A percentile compares a stretch with the other conserved stretches of the same genome.
Conservation (phyloP, 2,113 vertebrate species). For the Chloropsis cyanopogon region DNA sequence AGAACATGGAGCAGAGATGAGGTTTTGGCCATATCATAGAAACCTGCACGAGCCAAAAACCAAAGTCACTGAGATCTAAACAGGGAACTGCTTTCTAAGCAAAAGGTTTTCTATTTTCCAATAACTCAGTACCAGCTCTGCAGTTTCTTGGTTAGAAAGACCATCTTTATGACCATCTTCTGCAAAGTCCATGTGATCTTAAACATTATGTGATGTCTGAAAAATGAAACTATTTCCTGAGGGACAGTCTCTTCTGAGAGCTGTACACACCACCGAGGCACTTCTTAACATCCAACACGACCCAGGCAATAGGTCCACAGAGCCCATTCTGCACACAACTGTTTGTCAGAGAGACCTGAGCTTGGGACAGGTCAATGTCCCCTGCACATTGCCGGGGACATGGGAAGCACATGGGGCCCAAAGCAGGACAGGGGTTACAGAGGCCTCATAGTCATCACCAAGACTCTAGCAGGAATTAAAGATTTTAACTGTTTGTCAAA, state of each 20-base stretch:
- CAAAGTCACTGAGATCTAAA: neutral
- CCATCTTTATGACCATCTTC: neutral
- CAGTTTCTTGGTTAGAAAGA: neutral
- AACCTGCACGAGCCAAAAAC: neutral
- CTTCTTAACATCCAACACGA: neutral
- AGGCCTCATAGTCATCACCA: neutral
- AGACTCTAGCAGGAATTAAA: neutral
- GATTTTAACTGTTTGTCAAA: neutral
- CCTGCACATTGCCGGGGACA: neutral
- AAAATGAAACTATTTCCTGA: neutral
- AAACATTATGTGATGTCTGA: neutral
- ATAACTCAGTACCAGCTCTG: neutral
- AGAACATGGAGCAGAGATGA: neutral
- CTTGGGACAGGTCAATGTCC: neutral
- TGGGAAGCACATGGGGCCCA: neutral
- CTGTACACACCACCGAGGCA: rapidly evolving
- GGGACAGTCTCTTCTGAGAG: neutral
- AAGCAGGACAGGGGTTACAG: neutral
- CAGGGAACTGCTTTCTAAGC: neutral
- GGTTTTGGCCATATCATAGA: neutral
- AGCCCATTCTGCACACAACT: neutral
- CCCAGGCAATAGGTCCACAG: neutral
- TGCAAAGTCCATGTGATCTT: neutral
- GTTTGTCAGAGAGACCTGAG: neutral
- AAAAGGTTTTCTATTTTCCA: neutral